Evolutionary conservation across 2,888 invertebrate species (phyloP).

Genomic region (Phengaris arion): DNA sequence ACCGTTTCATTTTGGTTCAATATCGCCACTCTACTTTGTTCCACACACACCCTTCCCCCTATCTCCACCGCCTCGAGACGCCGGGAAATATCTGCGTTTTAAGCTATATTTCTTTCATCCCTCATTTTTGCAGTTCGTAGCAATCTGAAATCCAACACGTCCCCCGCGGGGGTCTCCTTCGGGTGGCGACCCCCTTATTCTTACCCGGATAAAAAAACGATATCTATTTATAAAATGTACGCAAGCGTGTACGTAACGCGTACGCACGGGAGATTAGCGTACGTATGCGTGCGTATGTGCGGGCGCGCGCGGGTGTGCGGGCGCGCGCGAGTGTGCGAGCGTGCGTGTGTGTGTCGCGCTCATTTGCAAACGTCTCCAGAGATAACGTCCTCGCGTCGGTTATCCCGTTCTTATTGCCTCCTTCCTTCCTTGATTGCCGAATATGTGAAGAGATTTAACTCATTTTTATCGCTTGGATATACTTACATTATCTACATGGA

Average conservation of each 20-base stretch:
- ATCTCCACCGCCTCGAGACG: slow-evolving; percentile 71
- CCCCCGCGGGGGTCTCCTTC: slow-evolving; percentile 72
- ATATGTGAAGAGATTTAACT: slow-evolving; percentile 72
- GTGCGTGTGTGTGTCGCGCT: slow-evolving; percentile 64
- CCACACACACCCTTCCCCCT: slow-evolving; percentile 72
- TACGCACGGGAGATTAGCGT: slow-evolving; percentile 68
- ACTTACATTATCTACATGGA: slow-evolving; percentile 44
- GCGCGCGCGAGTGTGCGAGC: slow-evolving; percentile 60
- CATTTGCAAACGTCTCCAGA: slow-evolving; percentile 80
- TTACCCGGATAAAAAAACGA: slow-evolving; percentile 79
- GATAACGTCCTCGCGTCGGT: slow-evolving; percentile 77
- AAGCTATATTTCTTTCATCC: slow-evolving; percentile 82
- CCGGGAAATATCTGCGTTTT: slow-evolving; percentile 81
- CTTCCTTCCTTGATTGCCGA: slow-evolving; percentile 75
- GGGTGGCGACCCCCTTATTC: slow-evolving; percentile 74
- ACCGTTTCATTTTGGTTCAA: slow-evolving; percentile 80
- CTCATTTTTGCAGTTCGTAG: slow-evolving; percentile 82
- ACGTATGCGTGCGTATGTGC: slow-evolving; percentile 60
- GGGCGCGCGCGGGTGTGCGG: slow-evolving; percentile 62
- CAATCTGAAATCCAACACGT: slow-evolving; percentile 81
- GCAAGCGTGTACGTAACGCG: slow-evolving; percentile 65
- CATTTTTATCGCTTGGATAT: slow-evolving; percentile 56
- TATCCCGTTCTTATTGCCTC: slow-evolving; percentile 78
- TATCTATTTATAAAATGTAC: slow-evolving; percentile 80
- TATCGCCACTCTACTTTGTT: slow-evolving; percentile 80